These are phyloP conservation scores for Geococcyx californianus DNA, from an alignment of 2,113 vertebrate species.

Conservation along the genomic window DNA sequence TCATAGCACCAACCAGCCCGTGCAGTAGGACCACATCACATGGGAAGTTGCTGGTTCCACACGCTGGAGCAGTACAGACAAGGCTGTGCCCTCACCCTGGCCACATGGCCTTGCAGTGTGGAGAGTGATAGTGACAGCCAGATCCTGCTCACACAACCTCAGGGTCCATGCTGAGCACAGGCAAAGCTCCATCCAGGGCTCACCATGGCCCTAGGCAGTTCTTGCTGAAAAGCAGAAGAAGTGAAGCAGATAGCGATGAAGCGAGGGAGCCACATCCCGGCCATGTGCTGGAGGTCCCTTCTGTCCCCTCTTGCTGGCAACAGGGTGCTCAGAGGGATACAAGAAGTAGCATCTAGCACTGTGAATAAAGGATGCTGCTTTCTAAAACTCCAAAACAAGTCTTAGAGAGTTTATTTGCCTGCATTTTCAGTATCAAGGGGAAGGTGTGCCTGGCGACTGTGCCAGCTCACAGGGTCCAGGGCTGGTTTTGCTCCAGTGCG, in stretches of 20 bases:
- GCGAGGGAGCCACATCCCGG: neutral
- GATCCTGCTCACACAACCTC: fast-evolving
- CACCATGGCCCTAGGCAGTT: neutral
- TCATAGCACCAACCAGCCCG: neutral
- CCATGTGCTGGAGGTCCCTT: neutral
- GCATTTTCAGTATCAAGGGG: no score
- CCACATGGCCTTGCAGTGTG: fast-evolving
- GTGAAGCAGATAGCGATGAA: fast-evolving
- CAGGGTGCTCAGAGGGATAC: neutral
- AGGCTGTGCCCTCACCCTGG: neutral
- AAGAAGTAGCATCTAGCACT: no score
- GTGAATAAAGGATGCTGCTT: no score
- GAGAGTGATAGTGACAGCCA: neutral
- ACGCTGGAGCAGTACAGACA: fast-evolving
- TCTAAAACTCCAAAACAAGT: no score
- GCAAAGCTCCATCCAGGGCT: neutral
- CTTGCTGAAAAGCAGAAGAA: neutral
- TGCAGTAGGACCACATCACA: fast-evolving
- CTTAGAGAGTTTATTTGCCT: no score
- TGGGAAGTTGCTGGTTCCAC: neutral
- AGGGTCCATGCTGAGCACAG: fast-evolving
- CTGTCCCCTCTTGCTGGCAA: neutral
- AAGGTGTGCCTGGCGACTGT: neutral
- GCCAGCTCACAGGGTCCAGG: fast-evolving
- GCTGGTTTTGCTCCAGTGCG: neutral